Base-by-base conservation (phyloP, 2,888 invertebrate species). In the Macroteleia sp. region DNA sequence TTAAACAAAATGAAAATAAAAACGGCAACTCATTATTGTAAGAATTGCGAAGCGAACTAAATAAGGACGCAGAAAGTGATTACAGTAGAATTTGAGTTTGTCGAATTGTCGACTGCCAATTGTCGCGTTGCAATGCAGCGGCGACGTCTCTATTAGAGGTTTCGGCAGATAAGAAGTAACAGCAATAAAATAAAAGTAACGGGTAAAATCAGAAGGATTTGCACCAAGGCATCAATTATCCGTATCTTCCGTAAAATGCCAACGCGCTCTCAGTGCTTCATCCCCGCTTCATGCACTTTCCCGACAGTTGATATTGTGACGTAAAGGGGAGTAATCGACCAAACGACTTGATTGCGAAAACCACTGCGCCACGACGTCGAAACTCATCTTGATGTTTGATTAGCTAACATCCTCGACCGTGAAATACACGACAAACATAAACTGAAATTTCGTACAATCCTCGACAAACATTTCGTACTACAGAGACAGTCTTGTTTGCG, bases 281-380 rank as follows among this genome's bases (percentile, higher is more conserved):
- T 44, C 76, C 66, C 61, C 50, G 59, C 62, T 48, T 64, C 59
- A 56, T 59, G 71, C 52, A 80, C 80, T 81, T 83, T 82, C 80
- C 71, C 77, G 66, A 64, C 64, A 46, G 57, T 67, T 66, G 78
- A 80, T 81, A 81, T 80, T 79, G 77, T 78, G 79, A 81, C 77
- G 81, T 80, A 81, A 82, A 82, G 62, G 75, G 76, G 59, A 79
- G 82, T 80, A 83, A 81, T 81, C 82, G 69, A 66, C 66, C 78
- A 70, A 61, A 75, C 77, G 56, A 61, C 56, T 69, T 74, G 78
- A 81, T 83, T 83, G 82, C 82, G 76, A 81, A 78, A 82, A 75
- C 73, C 74, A 59, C 76, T 62, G 42, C 56, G 56, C 66, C 56
- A 70, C 70, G 66, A 79, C 61, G 70, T 56, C 70, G 57, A 70